Percentiles rank a stretch among this genome's conserved stretches.
Evolutionary conservation across 1,140 invertebrate species (phyloP).

Genomic region (Lucilia cuprina): DNA sequence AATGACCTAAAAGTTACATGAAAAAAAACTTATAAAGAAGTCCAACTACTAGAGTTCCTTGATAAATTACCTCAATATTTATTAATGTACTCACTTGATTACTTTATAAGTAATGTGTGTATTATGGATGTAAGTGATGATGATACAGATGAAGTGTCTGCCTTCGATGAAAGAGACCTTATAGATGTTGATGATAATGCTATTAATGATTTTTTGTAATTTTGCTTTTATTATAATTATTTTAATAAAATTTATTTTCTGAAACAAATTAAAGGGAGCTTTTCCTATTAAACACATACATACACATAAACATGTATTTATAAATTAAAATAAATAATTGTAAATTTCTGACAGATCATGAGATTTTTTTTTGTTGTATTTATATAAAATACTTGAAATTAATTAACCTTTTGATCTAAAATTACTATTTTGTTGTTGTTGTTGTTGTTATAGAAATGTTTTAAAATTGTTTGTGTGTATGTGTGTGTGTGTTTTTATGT

Average conservation of each 20-base stretch:
- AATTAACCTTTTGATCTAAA: constrained; percentile 34
- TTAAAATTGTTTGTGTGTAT: neutral
- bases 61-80: constrained; percentile 27
- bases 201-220: neutral
- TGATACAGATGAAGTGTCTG: neutral
- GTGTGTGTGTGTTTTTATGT: neutral
- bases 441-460: neutral
- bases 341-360: neutral
- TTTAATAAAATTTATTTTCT: neutral
- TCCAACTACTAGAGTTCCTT: constrained; percentile 26
- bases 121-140: neutral
- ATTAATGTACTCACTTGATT: too few relatives aligned
- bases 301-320: too few relatives aligned
- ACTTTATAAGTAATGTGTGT: neutral
- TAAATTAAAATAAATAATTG: too few relatives aligned
- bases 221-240: neutral
- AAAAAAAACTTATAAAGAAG: neutral
- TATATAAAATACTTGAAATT: constrained; percentile 22
- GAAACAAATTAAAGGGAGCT: neutral
- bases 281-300: constrained; percentile 12
- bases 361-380: neutral
- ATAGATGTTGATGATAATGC: neutral
- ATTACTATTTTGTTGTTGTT: neutral
- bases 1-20: neutral
- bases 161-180: neutral